These are phyloP conservation scores for Eupeodes latifasciatus DNA, from an alignment of 2,888 invertebrate genomes.

Conservation along the genomic window DNA sequence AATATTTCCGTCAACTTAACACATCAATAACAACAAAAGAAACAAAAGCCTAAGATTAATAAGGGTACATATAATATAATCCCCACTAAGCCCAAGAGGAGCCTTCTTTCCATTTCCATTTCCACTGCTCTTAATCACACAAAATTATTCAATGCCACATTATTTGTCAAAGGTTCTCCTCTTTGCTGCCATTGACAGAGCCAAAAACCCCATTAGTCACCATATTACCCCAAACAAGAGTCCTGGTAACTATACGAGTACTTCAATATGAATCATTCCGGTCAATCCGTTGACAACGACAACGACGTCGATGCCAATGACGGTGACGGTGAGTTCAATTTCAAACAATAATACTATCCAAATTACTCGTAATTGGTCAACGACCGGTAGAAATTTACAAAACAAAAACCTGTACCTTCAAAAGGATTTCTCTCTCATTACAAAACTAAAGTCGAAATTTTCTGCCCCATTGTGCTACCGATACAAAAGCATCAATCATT, in stretches of 20 bases:
- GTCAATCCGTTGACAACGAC: constrained; percentile 21
- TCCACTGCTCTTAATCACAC: not conserved
- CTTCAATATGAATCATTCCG: constrained; percentile 42
- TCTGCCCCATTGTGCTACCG: constrained; percentile 41
- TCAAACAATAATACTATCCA: constrained; percentile 21
- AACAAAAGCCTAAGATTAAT: constrained; percentile 11
- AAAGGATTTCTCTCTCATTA: not conserved
- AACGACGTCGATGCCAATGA: no score
- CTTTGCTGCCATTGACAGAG: not conserved
- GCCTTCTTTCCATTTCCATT: not conserved
- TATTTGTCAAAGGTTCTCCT: not conserved
- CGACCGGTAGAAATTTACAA: constrained; percentile 23
- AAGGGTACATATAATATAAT: not conserved
- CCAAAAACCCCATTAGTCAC: constrained; percentile 26
- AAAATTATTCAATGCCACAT: not conserved
- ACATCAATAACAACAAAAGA: not conserved
- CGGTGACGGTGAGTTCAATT: not conserved
- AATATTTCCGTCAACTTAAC: constrained; percentile 7
- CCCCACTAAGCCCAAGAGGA: not conserved
- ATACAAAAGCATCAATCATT: constrained; percentile 62
- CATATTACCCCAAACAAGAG: not conserved
- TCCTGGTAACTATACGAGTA: not conserved
- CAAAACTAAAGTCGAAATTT: constrained; percentile 42
- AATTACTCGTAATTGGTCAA: constrained; percentile 36
- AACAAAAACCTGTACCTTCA: not conserved